Percentiles rank a stretch among this genome's conserved stretches.
Conservation (phyloP, 2,797 vertebrate species). For the Amazona ochrocephala region DNA sequence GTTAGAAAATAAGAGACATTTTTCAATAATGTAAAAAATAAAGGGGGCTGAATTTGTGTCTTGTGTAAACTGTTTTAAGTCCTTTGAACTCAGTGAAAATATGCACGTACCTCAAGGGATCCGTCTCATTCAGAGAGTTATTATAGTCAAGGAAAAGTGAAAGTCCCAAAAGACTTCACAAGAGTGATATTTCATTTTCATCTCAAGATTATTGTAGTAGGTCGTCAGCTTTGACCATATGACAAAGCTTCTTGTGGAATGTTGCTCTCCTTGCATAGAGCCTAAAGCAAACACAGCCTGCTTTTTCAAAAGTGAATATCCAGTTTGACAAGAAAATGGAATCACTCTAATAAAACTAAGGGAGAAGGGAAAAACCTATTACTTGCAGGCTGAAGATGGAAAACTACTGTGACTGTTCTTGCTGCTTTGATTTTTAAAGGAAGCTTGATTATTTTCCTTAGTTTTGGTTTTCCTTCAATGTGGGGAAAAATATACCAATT, state of each 20-base stretch:
- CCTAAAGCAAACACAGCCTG: slow-evolving; percentile 34
- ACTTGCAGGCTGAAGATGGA: slow-evolving; percentile 31
- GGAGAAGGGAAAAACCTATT: slow-evolving; percentile 40
- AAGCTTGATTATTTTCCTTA: not conserved
- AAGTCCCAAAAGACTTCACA: slow-evolving; percentile 9
- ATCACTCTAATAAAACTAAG: slow-evolving; percentile 43
- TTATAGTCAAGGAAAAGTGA: not conserved
- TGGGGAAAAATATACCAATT: not conserved
- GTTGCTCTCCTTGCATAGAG: not conserved
- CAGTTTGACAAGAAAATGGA: slow-evolving; percentile 60
- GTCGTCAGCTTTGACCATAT: not conserved
- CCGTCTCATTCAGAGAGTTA: not conserved
- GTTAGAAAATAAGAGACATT: not conserved
- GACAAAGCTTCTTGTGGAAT: not conserved
- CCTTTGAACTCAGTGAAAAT: not conserved
- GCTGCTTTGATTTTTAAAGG: slow-evolving; percentile 29
- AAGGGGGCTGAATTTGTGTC: not conserved
- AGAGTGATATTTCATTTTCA: slow-evolving; percentile 24
- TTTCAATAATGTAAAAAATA: not conserved
- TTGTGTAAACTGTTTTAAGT: not conserved
- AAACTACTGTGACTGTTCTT: slow-evolving; percentile 41
- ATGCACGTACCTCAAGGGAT: not conserved
- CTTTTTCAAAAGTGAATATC: slow-evolving; percentile 44
- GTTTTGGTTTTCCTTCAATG: not conserved
- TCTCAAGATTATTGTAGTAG: not conserved